Evolutionary conservation across 2,113 vertebrate genomes (phyloP).

Genomic region (Dromaius novaehollandiae): DNA sequence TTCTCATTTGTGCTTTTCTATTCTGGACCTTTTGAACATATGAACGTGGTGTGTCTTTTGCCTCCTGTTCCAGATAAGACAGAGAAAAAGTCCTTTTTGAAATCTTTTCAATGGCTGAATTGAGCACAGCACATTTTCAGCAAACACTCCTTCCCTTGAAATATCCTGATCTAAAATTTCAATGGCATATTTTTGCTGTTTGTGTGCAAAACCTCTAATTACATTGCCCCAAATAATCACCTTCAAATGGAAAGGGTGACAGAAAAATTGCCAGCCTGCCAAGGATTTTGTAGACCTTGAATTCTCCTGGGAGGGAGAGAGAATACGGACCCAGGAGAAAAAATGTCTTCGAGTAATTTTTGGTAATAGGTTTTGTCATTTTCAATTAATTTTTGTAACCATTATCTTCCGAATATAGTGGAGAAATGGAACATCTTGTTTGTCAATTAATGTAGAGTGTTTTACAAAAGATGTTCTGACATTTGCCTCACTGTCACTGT

Average conservation of each 20-base stretch:
- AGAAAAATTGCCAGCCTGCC: neutral
- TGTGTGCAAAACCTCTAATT: slow-evolving; percentile 2
- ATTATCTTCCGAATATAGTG: neutral
- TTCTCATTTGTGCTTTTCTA: neutral
- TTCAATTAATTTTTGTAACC: neutral
- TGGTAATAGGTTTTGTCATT: slow-evolving; percentile 1
- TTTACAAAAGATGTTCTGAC: slow-evolving; percentile 6
- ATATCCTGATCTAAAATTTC: neutral
- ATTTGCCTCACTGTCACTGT: neutral
- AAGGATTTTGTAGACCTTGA: neutral
- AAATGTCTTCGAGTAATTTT: neutral
- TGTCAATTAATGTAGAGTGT: slow-evolving; percentile 15
- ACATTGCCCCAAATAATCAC: neutral
- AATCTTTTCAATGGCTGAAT: neutral
- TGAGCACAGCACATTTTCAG: neutral
- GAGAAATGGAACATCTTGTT: slow-evolving; percentile 25
- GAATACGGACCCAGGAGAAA: neutral
- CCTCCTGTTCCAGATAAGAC: neutral
- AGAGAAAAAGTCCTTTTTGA: neutral
- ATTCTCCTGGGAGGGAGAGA: neutral
- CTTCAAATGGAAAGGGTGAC: neutral
- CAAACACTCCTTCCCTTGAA: neutral
- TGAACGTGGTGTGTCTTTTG: neutral
- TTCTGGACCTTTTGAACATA: neutral
- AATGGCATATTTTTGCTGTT: neutral